These are phyloP conservation scores for Molanna angustata DNA, from an alignment of 2,888 invertebrate genomes.

Conservation along the genomic window DNA sequence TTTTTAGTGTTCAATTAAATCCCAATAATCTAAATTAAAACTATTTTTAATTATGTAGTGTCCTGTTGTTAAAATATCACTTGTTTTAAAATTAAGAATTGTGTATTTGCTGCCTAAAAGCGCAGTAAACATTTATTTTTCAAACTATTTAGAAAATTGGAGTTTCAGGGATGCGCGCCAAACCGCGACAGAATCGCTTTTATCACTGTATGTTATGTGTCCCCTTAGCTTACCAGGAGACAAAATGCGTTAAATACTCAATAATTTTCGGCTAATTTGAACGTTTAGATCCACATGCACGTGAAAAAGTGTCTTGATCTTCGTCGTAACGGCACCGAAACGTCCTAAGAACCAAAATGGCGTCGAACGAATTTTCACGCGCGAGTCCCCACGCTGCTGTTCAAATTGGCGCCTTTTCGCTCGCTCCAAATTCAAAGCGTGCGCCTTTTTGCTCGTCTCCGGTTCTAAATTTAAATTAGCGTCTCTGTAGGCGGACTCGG, in stretches of 20 bases:
- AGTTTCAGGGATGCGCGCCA: too few relatives aligned
- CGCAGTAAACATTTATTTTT: too few relatives aligned
- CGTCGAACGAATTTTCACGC: constrained; percentile 6
- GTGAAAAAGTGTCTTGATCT: constrained; percentile 13
- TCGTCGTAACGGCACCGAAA: neutral
- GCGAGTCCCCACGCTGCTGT: neutral
- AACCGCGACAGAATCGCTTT: neutral
- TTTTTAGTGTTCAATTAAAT: neutral
- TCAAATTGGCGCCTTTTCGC: constrained; percentile 1
- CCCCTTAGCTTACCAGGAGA: constrained; percentile 5
- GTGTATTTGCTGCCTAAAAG: neutral
- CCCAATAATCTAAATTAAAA: neutral
- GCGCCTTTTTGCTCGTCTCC: neutral
- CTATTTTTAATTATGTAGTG: neutral
- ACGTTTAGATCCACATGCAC: constrained; percentile 16
- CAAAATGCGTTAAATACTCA: constrained; percentile 23
- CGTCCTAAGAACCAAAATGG: constrained; percentile 1
- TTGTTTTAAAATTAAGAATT: neutral
- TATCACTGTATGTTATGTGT: constrained; percentile 6
- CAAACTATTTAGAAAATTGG: too few relatives aligned
- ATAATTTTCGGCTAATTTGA: constrained; percentile 28
- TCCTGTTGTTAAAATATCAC: neutral
- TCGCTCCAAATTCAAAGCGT: neutral
- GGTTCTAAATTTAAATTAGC: constrained; percentile 20
- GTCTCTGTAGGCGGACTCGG: constrained; percentile 17